Base-by-base conservation (phyloP, 1,140 invertebrate species). In the Chironomus tepperi region DNA sequence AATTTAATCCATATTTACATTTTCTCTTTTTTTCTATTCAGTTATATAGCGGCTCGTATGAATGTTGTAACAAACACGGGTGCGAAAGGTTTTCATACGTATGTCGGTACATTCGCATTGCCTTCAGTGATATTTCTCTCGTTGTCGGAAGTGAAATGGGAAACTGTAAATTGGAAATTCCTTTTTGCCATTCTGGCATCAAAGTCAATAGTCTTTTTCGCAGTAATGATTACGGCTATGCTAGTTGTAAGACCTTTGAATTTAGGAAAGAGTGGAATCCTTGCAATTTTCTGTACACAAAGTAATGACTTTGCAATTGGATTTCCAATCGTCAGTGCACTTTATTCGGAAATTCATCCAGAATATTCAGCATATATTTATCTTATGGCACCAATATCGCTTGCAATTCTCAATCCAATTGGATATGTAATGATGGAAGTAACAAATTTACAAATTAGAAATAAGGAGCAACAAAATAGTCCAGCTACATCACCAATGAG, bases 281-380 rank as follows among this genome's bases (percentile, higher is more conserved):
- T 93, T 87, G 93, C 93, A 21, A 98, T 98, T 78, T 98, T 98
- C 82, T 93, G 92, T 73, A 98, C 96, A 0, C 96, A 98, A 81
- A 97, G 94, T 80, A 99, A 99, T 88, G 97, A 99, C 84, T 98
- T 98, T 87, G 97, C 97, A 73, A 89, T 99, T 77, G 96, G 96
- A 75, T 97, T 93, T 85, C 96, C 97, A 3, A 97, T 98, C 79
- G 89, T 93, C 73, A 86, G 86, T 79, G 91, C 91, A 57, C 83
- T 93, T 7, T 93, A 93, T 81, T 85, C 87, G 77, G 85, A 87
- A 75, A 89, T 88, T 5, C 94, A 98, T 85, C 93, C 94, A 7
- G 93, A 97, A 79, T 98, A 94, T 86, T 86, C 94, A 1, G 87
- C 89, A 1, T 98, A 98, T 83, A 83, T 99, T 7, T 98, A 98